Conservation (phyloP, 2,888 invertebrate species). For the Drosophila nigricruria region DNA sequence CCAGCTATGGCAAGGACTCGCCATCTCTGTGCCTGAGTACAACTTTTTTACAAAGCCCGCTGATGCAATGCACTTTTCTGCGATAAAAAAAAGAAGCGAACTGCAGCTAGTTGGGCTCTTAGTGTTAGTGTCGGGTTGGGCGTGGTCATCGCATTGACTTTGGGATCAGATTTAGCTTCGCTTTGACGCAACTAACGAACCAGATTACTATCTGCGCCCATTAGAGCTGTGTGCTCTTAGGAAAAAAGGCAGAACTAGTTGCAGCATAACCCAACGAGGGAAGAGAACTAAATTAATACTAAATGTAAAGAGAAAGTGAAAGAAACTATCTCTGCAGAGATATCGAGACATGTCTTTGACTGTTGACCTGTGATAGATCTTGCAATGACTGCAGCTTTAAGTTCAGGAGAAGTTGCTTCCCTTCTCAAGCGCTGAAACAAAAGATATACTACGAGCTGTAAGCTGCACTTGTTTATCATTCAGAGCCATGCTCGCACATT, state of each 20-base stretch:
- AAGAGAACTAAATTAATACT: neutral
- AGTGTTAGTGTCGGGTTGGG: neutral
- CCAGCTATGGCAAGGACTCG: neutral
- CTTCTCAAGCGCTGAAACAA: conserved; percentile 17
- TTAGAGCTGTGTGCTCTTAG: neutral
- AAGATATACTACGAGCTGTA: neutral
- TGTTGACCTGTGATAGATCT: neutral
- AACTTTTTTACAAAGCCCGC: conserved; percentile 62
- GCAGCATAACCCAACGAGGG: neutral
- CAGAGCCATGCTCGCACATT: conserved; percentile 10
- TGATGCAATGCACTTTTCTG: conserved; percentile 61
- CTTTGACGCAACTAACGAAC: conserved; percentile 43
- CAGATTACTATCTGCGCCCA: conserved; percentile 8
- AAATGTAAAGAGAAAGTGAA: neutral
- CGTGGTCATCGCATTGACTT: conserved; percentile 9
- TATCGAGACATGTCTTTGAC: neutral
- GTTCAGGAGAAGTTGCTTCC: neutral
- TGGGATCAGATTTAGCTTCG: conserved; percentile 2
- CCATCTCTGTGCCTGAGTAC: conserved; percentile 36
- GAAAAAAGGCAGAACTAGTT: neutral
- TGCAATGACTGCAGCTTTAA: conserved; percentile 19
- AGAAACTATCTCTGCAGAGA: neutral
- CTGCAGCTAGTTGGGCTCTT: neutral
- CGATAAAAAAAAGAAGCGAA: conserved; percentile 25
- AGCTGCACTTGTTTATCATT: conserved; percentile 38